A percentile compares a stretch with the other conserved stretches of the same genome.
Evolutionary conservation across 2,888 invertebrate species (phyloP).

Genomic region (Brachyptera putata): DNA sequence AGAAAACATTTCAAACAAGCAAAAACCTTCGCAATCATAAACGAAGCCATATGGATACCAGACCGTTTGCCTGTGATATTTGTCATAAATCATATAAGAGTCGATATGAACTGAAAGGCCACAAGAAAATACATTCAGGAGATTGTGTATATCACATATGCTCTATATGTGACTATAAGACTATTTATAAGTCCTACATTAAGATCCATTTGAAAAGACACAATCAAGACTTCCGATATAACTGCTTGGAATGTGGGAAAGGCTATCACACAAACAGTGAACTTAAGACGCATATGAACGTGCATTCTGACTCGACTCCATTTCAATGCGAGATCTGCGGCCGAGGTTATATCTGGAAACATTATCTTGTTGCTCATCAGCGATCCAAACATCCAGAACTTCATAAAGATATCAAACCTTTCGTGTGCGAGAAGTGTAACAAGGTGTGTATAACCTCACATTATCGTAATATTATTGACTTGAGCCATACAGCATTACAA

Average conservation of each 20-base stretch:
- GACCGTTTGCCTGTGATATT: slow-evolving; percentile 36
- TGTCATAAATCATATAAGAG: slow-evolving; percentile 36
- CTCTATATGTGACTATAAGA: slow-evolving; percentile 26
- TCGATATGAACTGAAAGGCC: slow-evolving; percentile 23
- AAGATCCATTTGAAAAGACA: slow-evolving; percentile 30
- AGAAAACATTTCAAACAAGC: slow-evolving; percentile 26
- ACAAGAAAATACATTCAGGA: slow-evolving; percentile 29
- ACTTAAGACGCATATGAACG: slow-evolving; percentile 27
- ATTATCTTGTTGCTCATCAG: slow-evolving; percentile 29
- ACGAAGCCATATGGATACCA: slow-evolving; percentile 27
- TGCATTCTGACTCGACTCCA: slow-evolving; percentile 29
- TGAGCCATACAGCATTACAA: too few relatives aligned
- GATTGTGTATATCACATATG: slow-evolving; percentile 26
- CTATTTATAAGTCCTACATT: slow-evolving; percentile 28
- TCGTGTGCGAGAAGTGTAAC: slow-evolving; percentile 23
- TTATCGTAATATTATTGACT: too few relatives aligned
- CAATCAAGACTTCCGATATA: slow-evolving; percentile 24
- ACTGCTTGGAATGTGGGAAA: slow-evolving; percentile 28
- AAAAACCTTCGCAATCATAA: slow-evolving; percentile 32
- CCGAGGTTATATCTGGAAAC: slow-evolving; percentile 26
- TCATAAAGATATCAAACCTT: slow-evolving; percentile 22
- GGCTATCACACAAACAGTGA: slow-evolving; percentile 30
- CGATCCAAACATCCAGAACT: slow-evolving; percentile 29
- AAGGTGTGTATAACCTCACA: too few relatives aligned
- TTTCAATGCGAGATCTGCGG: slow-evolving; percentile 29